Percentiles rank a stretch among this genome's conserved stretches.
These are phyloP conservation scores for Smithornis capensis DNA, from an alignment of 2,113 vertebrate genomes.

Conservation along the genomic window DNA sequence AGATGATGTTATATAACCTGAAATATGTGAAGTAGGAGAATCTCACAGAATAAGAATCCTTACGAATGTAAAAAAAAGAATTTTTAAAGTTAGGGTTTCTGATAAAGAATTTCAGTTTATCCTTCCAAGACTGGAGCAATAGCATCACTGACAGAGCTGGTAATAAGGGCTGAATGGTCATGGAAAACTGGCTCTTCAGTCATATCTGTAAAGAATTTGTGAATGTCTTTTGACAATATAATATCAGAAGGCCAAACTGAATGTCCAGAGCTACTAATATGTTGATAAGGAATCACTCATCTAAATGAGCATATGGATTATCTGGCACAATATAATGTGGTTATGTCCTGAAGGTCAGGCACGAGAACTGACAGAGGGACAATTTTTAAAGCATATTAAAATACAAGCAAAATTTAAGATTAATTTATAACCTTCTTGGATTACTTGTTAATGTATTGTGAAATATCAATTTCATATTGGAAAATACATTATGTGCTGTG, in stretches of 20 bases:
- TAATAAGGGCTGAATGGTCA: neutral
- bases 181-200: neutral
- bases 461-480: neutral
- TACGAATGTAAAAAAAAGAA: rapidly evolving
- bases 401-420: neutral
- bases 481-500: neutral
- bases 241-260: neutral
- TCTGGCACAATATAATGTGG: neutral
- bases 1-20: neutral
- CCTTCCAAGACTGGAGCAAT: neutral
- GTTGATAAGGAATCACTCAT: neutral
- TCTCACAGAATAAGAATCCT: neutral
- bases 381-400: neutral
- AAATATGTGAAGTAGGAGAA: neutral
- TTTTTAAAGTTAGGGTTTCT: neutral
- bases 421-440: neutral
- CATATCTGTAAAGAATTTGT: neutral
- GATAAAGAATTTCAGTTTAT: neutral
- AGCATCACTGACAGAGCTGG: neutral
- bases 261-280: neutral
- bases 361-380: neutral
- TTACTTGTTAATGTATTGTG: neutral
- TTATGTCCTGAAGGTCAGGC: neutral
- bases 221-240: neutral
- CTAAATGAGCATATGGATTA: neutral